Evolutionary conservation across 2,113 vertebrate genomes (phyloP).

Genomic region (Phrynosoma platyrhinos): DNA sequence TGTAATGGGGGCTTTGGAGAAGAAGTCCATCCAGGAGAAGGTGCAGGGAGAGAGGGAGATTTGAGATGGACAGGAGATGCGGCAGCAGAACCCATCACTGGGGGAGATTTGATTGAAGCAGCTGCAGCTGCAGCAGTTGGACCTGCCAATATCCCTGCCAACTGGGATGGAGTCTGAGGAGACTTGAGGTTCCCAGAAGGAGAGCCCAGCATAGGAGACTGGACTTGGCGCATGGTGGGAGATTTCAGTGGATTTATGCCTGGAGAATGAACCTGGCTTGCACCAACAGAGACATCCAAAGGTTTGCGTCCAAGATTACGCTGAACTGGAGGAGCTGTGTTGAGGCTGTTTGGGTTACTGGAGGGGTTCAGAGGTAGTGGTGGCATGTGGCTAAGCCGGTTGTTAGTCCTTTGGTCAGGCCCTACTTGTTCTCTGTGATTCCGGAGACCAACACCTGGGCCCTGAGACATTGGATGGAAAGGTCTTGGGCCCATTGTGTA

Average conservation of each 20-base stretch:
- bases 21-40: constrained; percentile 97
- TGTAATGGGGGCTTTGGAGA: constrained; percentile 98
- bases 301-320: constrained; percentile 90
- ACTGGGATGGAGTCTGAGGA: constrained; percentile 97
- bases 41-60: constrained; percentile 96
- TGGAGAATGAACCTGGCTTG: constrained; percentile 93
- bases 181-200: constrained; percentile 98
- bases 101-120: constrained; percentile 96
- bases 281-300: constrained; percentile 89
- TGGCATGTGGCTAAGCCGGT: constrained; percentile 95
- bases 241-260: constrained; percentile 96
- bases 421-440: constrained; percentile 91
- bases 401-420: constrained; percentile 97
- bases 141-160: constrained; percentile 94
- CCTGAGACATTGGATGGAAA: constrained; percentile 89
- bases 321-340: constrained; percentile 78
- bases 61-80: constrained; percentile 99
- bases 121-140: constrained; percentile 88
- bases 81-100: constrained; percentile 97
- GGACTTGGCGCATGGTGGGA: constrained; percentile 95
- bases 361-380: constrained; percentile 88
- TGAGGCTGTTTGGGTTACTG: constrained; percentile 84
- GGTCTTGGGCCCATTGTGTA: constrained; percentile 91
- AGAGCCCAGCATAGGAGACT: constrained; percentile 98
- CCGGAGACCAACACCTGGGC: constrained; percentile 86